Conservation (phyloP, 1,140 invertebrate genomes). For the Dreissena rostriformis region DNA sequence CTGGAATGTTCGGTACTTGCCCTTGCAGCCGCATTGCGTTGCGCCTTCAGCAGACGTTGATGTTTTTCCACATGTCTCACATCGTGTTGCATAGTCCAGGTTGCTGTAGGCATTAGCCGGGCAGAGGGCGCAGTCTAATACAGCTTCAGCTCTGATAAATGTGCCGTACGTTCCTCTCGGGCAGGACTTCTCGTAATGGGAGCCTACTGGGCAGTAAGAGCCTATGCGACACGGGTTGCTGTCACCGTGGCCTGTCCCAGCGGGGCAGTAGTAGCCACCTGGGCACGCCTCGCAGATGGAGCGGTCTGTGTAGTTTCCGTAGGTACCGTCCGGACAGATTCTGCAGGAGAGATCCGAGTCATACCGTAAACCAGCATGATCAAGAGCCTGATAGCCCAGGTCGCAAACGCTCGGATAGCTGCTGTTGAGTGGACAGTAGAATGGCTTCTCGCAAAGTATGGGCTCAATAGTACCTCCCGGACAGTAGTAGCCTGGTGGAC, state of each 20-base stretch:
- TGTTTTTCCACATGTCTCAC: constrained; percentile 75
- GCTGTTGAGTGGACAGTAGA: constrained; percentile 77
- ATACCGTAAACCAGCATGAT: constrained; percentile 70
- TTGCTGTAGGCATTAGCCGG: constrained; percentile 72
- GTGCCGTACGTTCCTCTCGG: constrained; percentile 73
- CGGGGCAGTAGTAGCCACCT: constrained; percentile 77
- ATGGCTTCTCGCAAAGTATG: constrained; percentile 69
- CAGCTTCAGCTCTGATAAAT: constrained; percentile 53
- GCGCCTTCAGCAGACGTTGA: constrained; percentile 62
- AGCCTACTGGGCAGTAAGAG: constrained; percentile 75
- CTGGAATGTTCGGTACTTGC: constrained; percentile 74
- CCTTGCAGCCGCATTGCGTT: constrained; percentile 71
- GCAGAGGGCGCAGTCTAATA: constrained; percentile 70
- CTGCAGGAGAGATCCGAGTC: constrained; percentile 64
- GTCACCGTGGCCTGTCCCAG: constrained; percentile 72
- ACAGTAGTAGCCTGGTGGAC: constrained; percentile 77
- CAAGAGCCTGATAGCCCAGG: constrained; percentile 72
- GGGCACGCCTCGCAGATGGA: constrained; percentile 72
- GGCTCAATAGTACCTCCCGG: constrained; percentile 71
- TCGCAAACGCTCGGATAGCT: constrained; percentile 73
- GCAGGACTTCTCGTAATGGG: constrained; percentile 65
- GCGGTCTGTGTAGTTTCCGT: constrained; percentile 74
- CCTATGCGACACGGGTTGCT: constrained; percentile 73
- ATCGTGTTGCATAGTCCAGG: constrained; percentile 64
- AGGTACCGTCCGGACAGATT: constrained; percentile 76